Evolutionary conservation across 1,140 invertebrate species (phyloP), one percentile per base, ranked within the genome.

Genomic region (Trigoniulus corallinus): DNA sequence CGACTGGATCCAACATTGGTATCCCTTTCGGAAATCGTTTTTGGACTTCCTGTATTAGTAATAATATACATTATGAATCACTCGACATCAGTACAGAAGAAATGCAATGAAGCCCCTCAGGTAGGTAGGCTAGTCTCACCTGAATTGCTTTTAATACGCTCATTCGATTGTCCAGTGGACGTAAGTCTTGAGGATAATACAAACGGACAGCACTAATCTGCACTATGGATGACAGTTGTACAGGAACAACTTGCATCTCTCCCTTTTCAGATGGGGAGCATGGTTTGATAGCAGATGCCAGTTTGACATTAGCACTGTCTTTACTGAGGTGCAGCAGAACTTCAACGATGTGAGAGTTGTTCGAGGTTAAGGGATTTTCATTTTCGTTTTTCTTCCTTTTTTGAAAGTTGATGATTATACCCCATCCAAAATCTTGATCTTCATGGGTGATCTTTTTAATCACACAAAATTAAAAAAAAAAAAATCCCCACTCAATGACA

Each of bases 341-440:
- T 61, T 95, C 88, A 4, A 91, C 76, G 27, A 87, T 74, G 48
- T 91, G 79, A 10, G 64, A 59, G 27, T 66, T 57, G 12, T 64
- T 62, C 4, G 54, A 50, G 18, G 65, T 61, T 20, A 60, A 51
- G 0, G 66, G 56, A 55, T 67, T 61, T 25, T 55, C 65, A 50
- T 68, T 67, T 48, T 65, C 65, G 52, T 68, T 70, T 52, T 79
- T 71, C 58, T 88, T 88, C 51, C 71, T 72, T 53, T 74, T 73
- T 58, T 86, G 83, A 60, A 91, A 95, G 66, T 93, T 95, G 1
- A 98, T 76, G 41, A 98, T 77, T 23, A 92, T 84, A 29, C 91
- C 91, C 93, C 94, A 98, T 56, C 92, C 93, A 67, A 92, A 98
- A 63, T 91, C 82, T 51, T 84, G 71, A 0, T 81, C 77, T 46